Percentiles rank a stretch among this genome's conserved stretches.
These are phyloP conservation scores for Uria lomvia DNA, from an alignment of 2,113 vertebrate species.

Conservation along the genomic window DNA sequence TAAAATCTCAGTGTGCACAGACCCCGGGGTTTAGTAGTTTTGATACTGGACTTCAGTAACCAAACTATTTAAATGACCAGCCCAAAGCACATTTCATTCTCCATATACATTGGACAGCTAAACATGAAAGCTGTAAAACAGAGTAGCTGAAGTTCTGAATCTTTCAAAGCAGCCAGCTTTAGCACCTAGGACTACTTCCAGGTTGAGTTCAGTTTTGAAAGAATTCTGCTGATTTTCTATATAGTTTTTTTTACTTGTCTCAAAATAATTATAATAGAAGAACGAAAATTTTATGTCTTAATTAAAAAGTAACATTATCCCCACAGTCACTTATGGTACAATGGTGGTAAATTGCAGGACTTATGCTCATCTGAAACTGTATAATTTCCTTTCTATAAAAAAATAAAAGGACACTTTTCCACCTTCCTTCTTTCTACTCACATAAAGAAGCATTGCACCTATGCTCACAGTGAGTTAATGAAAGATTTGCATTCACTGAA, in stretches of 20 bases:
- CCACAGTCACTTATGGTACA: background rate
- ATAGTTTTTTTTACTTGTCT: background rate
- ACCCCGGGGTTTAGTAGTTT: background rate
- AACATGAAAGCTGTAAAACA: background rate
- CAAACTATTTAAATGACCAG: background rate
- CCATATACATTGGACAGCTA: background rate
- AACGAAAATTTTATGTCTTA: background rate
- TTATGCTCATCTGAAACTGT: background rate
- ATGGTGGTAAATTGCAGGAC: background rate
- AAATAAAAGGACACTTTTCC: background rate
- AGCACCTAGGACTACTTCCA: background rate
- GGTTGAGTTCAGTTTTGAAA: background rate
- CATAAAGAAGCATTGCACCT: background rate
- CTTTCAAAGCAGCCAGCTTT: background rate
- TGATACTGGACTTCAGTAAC: background rate
- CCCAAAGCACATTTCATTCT: background rate
- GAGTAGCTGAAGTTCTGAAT: background rate
- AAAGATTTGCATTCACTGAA: background rate
- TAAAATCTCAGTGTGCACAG: background rate
- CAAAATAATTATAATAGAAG: background rate
- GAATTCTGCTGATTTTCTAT: background rate
- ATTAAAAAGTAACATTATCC: background rate
- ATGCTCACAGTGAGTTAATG: background rate
- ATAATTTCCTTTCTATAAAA: background rate
- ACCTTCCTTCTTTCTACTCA: background rate